Conservation (phyloP, 2,797 vertebrate species). For the Acrossocheilus wenchowensis region DNA sequence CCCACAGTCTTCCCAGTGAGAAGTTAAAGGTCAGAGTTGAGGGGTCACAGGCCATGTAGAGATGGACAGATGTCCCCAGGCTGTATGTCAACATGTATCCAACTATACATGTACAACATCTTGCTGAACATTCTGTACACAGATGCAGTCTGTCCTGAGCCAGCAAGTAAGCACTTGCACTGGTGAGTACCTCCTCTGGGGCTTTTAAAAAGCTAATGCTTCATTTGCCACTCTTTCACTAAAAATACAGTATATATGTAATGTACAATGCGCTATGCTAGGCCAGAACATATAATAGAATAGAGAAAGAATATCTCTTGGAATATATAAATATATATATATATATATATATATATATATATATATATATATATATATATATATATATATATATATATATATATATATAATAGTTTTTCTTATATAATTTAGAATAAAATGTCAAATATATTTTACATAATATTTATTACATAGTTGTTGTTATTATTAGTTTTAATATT, state of each 20-base stretch:
- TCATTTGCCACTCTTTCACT: background rate
- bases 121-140: background rate
- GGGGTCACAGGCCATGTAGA: conserved; percentile 48
- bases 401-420: too few species aligned
- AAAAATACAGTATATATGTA: background rate
- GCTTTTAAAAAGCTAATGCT: background rate
- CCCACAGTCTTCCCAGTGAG: background rate
- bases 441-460: too few species aligned
- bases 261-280: background rate
- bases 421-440: too few species aligned
- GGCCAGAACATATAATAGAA: background rate
- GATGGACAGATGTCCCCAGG: conserved; percentile 48
- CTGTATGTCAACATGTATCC: background rate
- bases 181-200: background rate
- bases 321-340: too few species aligned
- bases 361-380: background rate
- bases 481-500: too few species aligned
- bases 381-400: too few species aligned
- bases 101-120: background rate
- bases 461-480: too few species aligned
- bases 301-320: too few species aligned
- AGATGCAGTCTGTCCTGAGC: background rate
- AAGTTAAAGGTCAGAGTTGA: conserved; percentile 54
- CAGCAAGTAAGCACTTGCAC: conserved; percentile 12
- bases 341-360: background rate